These are phyloP conservation scores for Holacanthus passer DNA, from an alignment of 2,113 vertebrate species.

Conservation along the genomic window DNA sequence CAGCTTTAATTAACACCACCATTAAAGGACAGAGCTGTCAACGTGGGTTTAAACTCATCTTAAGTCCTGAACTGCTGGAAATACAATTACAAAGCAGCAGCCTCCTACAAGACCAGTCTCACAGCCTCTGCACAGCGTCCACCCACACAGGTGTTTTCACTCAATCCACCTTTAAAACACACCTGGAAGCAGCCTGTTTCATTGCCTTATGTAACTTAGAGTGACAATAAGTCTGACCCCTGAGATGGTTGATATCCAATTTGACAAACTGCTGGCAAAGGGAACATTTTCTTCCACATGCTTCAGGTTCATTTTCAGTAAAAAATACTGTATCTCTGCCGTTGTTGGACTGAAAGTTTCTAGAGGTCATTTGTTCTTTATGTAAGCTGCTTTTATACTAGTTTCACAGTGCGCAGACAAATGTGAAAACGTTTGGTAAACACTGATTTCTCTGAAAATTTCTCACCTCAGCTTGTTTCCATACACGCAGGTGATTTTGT, in stretches of 20 bases:
- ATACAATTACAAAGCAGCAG: background rate
- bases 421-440: background rate
- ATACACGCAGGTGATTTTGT: background rate
- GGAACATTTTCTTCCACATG: background rate
- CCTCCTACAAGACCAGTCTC: background rate
- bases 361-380: background rate
- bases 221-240: background rate
- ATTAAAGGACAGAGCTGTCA: too few relatives aligned
- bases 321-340: background rate
- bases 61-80: background rate
- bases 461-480: background rate
- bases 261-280: background rate
- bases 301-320: background rate
- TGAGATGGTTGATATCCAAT: background rate
- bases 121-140: background rate
- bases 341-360: background rate
- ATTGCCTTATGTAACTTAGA: background rate
- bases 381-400: background rate
- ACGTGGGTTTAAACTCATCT: background rate
- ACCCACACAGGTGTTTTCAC: constrained; percentile 10
- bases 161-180: background rate
- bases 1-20: too few relatives aligned
- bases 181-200: background rate
- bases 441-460: background rate
- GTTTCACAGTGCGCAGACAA: background rate